Evolutionary conservation across 1,140 invertebrate genomes (phyloP), one percentile per base, ranked within the genome.

Genomic region (Dolichoris vasculosae): DNA sequence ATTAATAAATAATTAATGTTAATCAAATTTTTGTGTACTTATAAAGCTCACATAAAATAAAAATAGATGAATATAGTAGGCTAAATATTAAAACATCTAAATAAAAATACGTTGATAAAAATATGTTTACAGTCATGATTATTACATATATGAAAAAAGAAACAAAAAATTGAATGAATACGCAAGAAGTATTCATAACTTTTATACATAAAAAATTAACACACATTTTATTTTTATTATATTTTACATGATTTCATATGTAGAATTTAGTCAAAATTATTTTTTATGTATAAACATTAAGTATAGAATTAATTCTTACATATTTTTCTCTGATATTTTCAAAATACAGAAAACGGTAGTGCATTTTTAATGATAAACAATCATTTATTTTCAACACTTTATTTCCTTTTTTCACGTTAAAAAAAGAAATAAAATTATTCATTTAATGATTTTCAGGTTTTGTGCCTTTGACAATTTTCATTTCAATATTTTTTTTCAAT

Each of bases 261-360:
- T 38, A 67, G 67, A 79, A 23, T 38, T 69, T 55, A 71, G n/a
- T 78, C 32, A 11, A 77, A 40, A 26, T 78, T 71, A 32, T 75
- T 85, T 81, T 85, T 80, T 30, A 81, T 81, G 77, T 81, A 80
- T 85, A 80, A 84, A 84, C 79, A 79, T 85, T 85, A 85, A 85
- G 55, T 85, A 82, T 79, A 81, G 71, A 85, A 85, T 85, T 48
- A 64, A 67, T 81, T 85, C 69, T 82, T 81, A 63, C 23, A 26
- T 71, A 69, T 84, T 79, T 79, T 77, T 79, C 51, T 55, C 30
- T 79, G 17, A n/a, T 84, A 83, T 76, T 84, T 71, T 35, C 67
- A 51, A 79, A 79, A 78, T 79, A 75, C 69, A 82, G 71, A 51
- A 85, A 82, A 77, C 71, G 23, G 35, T 30, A 35, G 82, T 79